Base-by-base conservation (phyloP, 2,888 invertebrate species). In the Therioaphis trifolii region DNA sequence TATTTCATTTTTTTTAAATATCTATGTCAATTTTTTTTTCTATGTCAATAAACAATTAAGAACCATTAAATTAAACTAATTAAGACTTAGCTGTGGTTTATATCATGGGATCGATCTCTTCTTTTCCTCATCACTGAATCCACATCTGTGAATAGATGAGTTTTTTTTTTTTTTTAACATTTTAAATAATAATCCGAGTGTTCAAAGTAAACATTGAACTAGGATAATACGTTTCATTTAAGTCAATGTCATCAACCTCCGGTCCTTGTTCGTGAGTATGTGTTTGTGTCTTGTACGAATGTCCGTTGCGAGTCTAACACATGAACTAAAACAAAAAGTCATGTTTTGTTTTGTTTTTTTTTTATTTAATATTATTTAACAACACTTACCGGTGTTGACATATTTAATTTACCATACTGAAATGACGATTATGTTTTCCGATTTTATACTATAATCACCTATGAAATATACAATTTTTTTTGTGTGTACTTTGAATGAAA, bases 251-350 rank as follows among this genome's bases (percentile, higher is more conserved):
- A 68, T 78, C 77, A 68, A 66, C 77, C 66, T 78, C 66, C 77
- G 63, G 66, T 21, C 77, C 66, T 78, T 66, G 35, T 66, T 66
- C 49, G 77, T 68, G 52, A 78, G 66, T 66, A 78, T 66, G 24
- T 9, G 77, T 77, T 21, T 49, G 46, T 35, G 49, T 24, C 3
- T 78, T 5, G 66, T 52, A 78, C 18, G 35, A 78, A 68, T 24
- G 77, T 11, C 7, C 21, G 4, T 75, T 27, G 43, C 15, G 55
- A 55, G 15, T 74, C 27, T 71, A 49, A 49, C 11, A 12, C 12
- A 46, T 46, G 14, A 72, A 72, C 9, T 24, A n/a, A 72, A 72
- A 21, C 14, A 21, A n/a, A 52, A 72, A 21, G n/a, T 15, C 14
- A 3, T 69, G 11, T 43, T 21, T 43, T 68, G 4, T 43, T 43